These are phyloP conservation scores for Myoxocephalus aenaeus DNA, from an alignment of 2,797 vertebrate species.

Conservation along the genomic window DNA sequence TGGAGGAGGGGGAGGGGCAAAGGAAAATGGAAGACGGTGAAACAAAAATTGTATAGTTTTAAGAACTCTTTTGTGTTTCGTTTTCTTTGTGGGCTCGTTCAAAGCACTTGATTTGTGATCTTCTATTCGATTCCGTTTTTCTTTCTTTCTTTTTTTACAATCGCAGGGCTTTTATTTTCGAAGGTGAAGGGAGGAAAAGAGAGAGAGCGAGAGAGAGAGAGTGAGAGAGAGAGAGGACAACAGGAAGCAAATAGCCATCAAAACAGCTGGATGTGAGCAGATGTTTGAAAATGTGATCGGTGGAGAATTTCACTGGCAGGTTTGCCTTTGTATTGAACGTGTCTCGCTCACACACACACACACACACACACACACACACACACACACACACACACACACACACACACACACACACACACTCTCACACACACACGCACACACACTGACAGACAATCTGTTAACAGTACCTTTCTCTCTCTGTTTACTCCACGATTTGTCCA, in stretches of 20 bases:
- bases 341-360: conserved; percentile 44
- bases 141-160: conserved; percentile 35
- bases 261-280: conserved; percentile 66
- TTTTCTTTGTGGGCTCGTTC: conserved; percentile 64
- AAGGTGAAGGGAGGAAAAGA: conserved; percentile 39
- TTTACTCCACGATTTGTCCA: conserved; percentile 53
- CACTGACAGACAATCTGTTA: neutral
- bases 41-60: conserved; percentile 78
- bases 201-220: conserved; percentile 19
- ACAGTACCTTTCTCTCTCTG: conserved; percentile 42
- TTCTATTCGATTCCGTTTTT: conserved; percentile 76
- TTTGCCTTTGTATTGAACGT: conserved; percentile 62
- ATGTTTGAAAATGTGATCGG: conserved; percentile 45
- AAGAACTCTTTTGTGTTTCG: conserved; percentile 49
- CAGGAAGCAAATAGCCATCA: conserved; percentile 53
- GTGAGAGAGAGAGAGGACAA: conserved; percentile 24
- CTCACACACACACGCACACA: conserved; percentile 18
- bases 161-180: conserved; percentile 59
- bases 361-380: neutral
- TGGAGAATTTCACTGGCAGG: conserved; percentile 56
- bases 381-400: conserved; percentile 18
- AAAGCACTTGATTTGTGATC: conserved; percentile 70
- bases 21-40: conserved; percentile 28
- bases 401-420: neutral
- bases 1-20: neutral